A percentile compares a stretch with the other conserved stretches of the same genome.
Conservation (phyloP, 2,113 vertebrate species). For the Ancistrus triradiatus region DNA sequence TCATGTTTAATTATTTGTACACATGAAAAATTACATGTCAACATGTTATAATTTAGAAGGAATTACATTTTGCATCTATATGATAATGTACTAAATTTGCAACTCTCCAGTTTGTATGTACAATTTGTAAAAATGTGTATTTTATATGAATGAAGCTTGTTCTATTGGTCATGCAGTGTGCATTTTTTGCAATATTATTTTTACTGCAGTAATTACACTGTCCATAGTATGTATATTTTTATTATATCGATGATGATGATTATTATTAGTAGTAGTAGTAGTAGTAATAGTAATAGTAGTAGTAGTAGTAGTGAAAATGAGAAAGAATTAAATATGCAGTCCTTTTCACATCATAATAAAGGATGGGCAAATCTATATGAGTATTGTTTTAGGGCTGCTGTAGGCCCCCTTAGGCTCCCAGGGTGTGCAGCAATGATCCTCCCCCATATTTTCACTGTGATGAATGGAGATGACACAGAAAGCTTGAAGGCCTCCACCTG, state of each 20-base stretch:
- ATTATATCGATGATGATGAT: neutral
- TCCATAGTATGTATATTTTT: neutral
- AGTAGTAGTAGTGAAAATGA: neutral
- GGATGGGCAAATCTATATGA: conserved; percentile 35
- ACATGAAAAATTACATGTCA: too few relatives aligned
- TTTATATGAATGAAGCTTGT: neutral
- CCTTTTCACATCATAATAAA: neutral
- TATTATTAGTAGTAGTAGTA: neutral
- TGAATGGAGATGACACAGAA: conserved; percentile 33
- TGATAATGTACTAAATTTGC: too few relatives aligned
- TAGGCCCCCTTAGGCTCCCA: conserved; percentile 20
- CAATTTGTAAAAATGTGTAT: too few relatives aligned
- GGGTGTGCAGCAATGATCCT: conserved; percentile 38
- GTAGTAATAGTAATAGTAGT: neutral
- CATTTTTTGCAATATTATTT: too few relatives aligned
- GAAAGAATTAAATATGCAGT: neutral
- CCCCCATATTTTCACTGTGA: conserved; percentile 38
- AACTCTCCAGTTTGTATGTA: too few relatives aligned
- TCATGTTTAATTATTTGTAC: too few relatives aligned
- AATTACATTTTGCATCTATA: too few relatives aligned
- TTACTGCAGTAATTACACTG: too few relatives aligned
- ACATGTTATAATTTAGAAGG: too few relatives aligned
- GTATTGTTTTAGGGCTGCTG: conserved; percentile 19
- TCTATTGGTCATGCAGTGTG: too few relatives aligned
- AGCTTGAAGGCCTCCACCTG: conserved; percentile 31